Base-by-base conservation (phyloP, 2,113 vertebrate species). In the Bos indicus region DNA sequence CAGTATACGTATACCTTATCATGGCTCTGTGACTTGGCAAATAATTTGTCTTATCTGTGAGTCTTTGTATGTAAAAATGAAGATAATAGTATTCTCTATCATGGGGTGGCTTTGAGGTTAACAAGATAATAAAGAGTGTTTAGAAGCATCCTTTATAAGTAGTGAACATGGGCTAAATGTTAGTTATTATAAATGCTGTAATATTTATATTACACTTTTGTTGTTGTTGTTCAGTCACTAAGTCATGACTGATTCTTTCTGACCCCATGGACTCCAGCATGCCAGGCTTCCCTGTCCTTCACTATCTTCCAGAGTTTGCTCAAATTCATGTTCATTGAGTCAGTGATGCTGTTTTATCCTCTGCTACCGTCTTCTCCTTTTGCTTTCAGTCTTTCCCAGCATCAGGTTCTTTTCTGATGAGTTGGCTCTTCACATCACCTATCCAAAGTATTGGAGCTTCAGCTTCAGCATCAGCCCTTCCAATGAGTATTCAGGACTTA, bases 1-100 rank as follows among this genome's bases (percentile, higher is more conserved):
- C 67, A 71, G 23, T 95, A 48, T 88, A 83, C 30, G 46, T 54
- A 82, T 3, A 88, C 28, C 33, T 74, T 91, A 57, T 91, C 54
- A 83, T 74, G 56, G 40, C 30, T 97, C 77, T 97, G 54, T 93
- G 46, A 90, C 67, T 90, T 90, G 87, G 25, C 46, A 90, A 77
- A 43, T 54, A 87, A 60, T 87, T 67, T 86, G 80, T 64, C 48
- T 90, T 40, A 67, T 59, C 81, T 93, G 57, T 92, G 86, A 36
- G 25, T 90, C n/a, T 87, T 90, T 87, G 59, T 90, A 71, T 87
- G 71, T 93, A 71, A 83, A 95, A 85, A 93, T 90, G 59, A 90
- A 90, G 59, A 17, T 89, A 80, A 48, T 86, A 93, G 25, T 80
- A 8, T 88, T 40, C 16, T 95, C 0, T 77, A 82, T 62, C 1